Evolutionary conservation across 2,113 vertebrate species (phyloP).

Genomic region (Megaptera novaeangliae): DNA sequence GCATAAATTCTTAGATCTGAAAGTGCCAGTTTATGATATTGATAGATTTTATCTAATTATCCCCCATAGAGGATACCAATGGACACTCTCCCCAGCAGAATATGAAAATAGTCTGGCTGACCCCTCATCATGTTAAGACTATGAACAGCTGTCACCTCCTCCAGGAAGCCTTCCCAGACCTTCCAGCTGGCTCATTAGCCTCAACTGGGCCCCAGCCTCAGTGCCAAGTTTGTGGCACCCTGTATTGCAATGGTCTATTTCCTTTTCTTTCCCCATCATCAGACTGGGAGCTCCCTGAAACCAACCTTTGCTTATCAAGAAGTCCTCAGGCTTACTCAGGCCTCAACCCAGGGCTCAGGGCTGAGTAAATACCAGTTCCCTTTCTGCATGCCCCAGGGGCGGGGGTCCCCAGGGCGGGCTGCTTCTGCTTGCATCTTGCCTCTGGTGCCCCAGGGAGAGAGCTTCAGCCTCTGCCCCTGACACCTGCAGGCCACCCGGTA

Average conservation of each 20-base stretch:
- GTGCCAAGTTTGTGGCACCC: fast-evolving
- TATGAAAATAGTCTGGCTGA: background rate
- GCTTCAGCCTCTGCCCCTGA: background rate
- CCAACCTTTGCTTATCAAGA: background rate
- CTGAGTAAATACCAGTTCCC: background rate
- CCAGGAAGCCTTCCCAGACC: background rate
- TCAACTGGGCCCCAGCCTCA: fast-evolving
- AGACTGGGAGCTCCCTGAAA: background rate
- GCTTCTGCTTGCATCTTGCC: background rate
- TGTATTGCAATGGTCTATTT: fast-evolving
- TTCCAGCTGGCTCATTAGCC: no score
- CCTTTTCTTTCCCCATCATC: background rate
- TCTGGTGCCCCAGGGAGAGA: background rate
- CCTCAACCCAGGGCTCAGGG: background rate
- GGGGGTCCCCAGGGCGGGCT: background rate
- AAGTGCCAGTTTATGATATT: background rate
- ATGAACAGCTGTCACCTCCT: background rate
- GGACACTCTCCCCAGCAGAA: background rate
- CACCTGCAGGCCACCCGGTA: background rate
- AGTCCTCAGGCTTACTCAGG: background rate
- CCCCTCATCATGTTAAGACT: background rate
- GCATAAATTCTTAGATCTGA: background rate
- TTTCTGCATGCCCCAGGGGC: background rate
- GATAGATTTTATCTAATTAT: background rate
- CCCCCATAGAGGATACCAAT: background rate